Evolutionary conservation across 1,140 invertebrate species (phyloP).

Genomic region (Polypedilum vanderplanki): DNA sequence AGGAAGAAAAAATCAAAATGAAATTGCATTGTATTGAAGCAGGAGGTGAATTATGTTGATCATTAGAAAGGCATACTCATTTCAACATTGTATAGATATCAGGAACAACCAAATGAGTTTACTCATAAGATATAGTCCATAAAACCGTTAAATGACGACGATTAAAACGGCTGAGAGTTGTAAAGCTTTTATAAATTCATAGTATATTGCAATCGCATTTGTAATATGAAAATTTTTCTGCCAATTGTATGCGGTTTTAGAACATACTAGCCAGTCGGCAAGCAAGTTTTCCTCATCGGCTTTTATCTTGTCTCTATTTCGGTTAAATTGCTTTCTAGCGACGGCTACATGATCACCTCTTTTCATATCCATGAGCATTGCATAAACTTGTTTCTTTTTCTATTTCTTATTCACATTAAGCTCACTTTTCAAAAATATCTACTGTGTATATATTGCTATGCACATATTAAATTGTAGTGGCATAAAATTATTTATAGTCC

Average conservation of each 20-base stretch:
- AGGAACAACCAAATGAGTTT: background rate
- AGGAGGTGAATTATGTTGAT: constrained; percentile 8
- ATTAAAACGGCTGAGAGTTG: background rate
- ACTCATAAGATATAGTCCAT: constrained; percentile 2
- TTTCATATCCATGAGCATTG: background rate
- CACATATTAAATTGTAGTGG: background rate
- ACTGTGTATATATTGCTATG: no score
- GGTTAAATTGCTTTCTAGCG: constrained; percentile 10
- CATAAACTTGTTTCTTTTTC: background rate
- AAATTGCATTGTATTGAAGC: background rate
- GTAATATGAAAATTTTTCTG: background rate
- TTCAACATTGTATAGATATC: background rate
- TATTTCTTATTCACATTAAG: background rate
- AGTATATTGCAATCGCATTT: constrained; percentile 3
- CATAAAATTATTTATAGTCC: constrained; percentile 4
- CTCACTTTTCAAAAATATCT: background rate
- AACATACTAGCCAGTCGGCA: background rate
- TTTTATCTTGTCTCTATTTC: background rate
- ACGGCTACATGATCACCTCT: background rate
- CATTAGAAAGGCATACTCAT: constrained; percentile 17
- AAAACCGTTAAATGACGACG: constrained; percentile 5
- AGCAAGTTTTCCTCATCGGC: background rate
- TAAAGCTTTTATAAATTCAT: background rate
- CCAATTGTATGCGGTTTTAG: background rate
- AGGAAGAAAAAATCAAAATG: background rate